Conservation (phyloP, 2,797 vertebrate genomes). For the Micropoecilia bifurca region DNA sequence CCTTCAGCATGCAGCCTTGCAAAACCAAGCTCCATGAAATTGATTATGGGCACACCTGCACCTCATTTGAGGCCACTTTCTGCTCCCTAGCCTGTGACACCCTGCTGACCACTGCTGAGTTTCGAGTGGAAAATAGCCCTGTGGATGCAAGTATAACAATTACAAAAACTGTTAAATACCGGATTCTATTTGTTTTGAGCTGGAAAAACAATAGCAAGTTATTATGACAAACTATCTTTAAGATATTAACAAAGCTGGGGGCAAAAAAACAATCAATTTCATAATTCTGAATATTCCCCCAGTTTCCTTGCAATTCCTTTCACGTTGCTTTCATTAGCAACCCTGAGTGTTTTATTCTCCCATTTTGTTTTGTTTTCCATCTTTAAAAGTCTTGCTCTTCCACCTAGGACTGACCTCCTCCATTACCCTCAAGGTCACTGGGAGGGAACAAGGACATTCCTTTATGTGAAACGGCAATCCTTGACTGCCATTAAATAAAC, state of each 20-base stretch:
- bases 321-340: conserved; percentile 66
- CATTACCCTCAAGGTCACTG: conserved; percentile 78
- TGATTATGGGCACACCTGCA: conserved; percentile 76
- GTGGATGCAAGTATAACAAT: conserved; percentile 25
- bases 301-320: conserved; percentile 19
- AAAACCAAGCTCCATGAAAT: conserved; percentile 77
- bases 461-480: conserved; percentile 57
- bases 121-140: conserved; percentile 24
- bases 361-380: conserved; percentile 61
- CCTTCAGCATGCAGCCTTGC: conserved; percentile 71
- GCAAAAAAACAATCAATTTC: conserved; percentile 32
- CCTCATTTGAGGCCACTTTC: conserved; percentile 66
- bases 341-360: conserved; percentile 61
- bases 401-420: conserved; percentile 59
- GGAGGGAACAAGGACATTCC: conserved; percentile 65
- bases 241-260: conserved; percentile 5
- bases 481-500: conserved; percentile 69
- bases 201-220: not conserved
- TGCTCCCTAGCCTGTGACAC: conserved; percentile 33
- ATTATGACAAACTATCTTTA: conserved; percentile 1
- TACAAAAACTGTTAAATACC: conserved; percentile 26
- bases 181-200: conserved; percentile 13
- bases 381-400: conserved; percentile 33
- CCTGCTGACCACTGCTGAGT: conserved; percentile 23
- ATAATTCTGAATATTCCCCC: conserved; percentile 59